A percentile compares a stretch with the other conserved stretches of the same genome.
Evolutionary conservation across 2,113 vertebrate genomes (phyloP).

Genomic region (Passer domesticus): DNA sequence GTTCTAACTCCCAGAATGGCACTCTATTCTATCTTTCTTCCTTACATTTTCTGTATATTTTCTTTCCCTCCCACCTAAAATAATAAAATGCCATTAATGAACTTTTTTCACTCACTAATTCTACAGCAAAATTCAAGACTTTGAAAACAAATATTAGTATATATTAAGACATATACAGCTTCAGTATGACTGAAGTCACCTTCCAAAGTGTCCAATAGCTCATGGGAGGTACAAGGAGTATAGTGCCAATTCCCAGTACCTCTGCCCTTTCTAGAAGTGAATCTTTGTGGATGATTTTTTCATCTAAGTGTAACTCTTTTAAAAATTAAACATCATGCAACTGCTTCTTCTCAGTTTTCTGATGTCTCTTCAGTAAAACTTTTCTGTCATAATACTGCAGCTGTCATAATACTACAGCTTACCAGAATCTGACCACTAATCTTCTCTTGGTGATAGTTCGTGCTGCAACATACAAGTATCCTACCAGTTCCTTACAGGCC

Average conservation of each 20-base stretch:
- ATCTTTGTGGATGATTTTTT: neutral
- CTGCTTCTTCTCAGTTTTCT: neutral
- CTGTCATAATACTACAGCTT: neutral
- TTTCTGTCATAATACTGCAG: neutral
- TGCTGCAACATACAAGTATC: neutral
- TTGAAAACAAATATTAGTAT: neutral
- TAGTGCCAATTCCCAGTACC: neutral
- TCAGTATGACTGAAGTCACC: neutral
- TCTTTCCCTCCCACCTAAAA: neutral
- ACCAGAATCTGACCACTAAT: neutral
- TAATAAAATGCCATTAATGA: neutral
- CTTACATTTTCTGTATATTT: neutral
- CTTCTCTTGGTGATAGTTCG: neutral
- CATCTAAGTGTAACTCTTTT: neutral
- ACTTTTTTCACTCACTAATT: neutral
- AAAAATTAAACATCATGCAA: neutral
- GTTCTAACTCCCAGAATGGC: neutral
- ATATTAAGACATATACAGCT: neutral
- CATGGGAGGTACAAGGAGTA: neutral
- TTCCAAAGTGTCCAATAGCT: neutral
- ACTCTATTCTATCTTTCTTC: neutral
- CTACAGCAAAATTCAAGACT: neutral
- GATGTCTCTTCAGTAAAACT: neutral
- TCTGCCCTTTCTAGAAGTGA: neutral
- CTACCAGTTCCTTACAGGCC: neutral